Base-by-base conservation (phyloP, 2,797 vertebrate genomes). In the Eutrigla gurnardus region DNA sequence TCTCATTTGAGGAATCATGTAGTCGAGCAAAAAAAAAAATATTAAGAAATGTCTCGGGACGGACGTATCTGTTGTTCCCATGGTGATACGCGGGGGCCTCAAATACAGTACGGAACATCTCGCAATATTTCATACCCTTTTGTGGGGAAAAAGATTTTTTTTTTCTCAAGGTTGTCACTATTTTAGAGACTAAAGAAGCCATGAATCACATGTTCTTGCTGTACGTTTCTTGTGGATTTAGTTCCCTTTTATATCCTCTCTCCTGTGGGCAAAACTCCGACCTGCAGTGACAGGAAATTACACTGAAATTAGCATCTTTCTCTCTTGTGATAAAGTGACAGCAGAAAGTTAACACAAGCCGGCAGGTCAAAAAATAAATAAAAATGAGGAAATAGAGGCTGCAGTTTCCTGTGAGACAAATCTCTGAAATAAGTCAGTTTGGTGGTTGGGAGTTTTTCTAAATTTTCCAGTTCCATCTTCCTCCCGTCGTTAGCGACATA, bases 1-100 rank as follows among this genome's bases (percentile, higher is more conserved):
- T 45, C 49, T 58, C 10, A 65, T 76, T 53, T 76, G 75, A 81
- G 7, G 74, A 79, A 69, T 67, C 70, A 72, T 64, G 49, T 43
- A 18, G 14, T 80, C 43, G 4, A 43, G 4, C 18, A 6, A 66
- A 55, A 69, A 72, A 70, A 25, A 25, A 25, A 25, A 25, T 25
- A 25, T 25, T 25, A 25, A 25, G 25, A 25, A 25, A 25, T 25
- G 82, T 73, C 65, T 68, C 4, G 18, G 49, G 46, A 52, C 63
- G 49, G 77, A 60, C 32, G 1, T 11, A 13, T 63, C 17, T 70
- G 42, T 8, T 6, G 35, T 69, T 86, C 75, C 63, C 72, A 4
- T 72, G 76, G 47, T 62, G 70, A 43, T 64, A 39, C 50, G 39
- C 6, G n/a, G 14, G 36, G 54, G 52, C 65, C 55, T 73, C 45